Percentiles rank a stretch among this genome's conserved stretches.
phyloP scores from a whole-genome alignment of 2,888 invertebrate species.

The Nemapogon koenigi region DNA sequence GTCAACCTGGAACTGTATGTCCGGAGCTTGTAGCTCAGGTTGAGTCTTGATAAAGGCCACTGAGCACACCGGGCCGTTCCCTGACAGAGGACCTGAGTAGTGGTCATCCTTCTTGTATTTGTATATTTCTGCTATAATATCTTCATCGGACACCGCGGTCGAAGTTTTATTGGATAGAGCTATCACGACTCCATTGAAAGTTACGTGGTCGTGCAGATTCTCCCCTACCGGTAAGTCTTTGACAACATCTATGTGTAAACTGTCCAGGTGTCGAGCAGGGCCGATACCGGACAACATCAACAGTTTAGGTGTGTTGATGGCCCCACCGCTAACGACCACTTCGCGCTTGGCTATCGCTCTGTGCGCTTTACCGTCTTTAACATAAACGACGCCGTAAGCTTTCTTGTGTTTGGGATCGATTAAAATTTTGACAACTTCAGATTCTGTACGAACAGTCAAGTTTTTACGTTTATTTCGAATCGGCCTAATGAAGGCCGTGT shows the following conservation, averaged over 20 bases:
- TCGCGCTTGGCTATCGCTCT: constrained; percentile 43
- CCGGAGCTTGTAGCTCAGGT: constrained; percentile 56
- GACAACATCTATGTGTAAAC: constrained; percentile 41
- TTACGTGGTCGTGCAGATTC: constrained; percentile 69
- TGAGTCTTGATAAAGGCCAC: constrained; percentile 63
- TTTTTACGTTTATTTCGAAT: constrained; percentile 60
- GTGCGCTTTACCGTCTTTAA: constrained; percentile 20
- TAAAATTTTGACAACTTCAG: constrained; percentile 60
- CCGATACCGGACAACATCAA: constrained; percentile 65
- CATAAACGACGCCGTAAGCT: constrained; percentile 35
- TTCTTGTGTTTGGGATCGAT: constrained; percentile 45
- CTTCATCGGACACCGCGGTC: constrained; percentile 37
- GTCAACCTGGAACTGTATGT: constrained; percentile 69
- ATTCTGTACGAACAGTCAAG: constrained; percentile 49
- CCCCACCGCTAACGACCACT: constrained; percentile 51
- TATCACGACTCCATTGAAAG: constrained; percentile 51
- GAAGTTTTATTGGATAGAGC: constrained; percentile 55
- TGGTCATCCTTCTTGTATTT: constrained; percentile 34
- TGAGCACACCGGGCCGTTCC: constrained; percentile 58
- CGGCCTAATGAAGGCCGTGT: constrained; percentile 70
- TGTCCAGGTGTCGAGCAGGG: constrained; percentile 36
- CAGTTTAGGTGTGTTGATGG: constrained; percentile 51
- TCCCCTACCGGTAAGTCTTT: constrained; percentile 67
- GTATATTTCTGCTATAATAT: constrained; percentile 38
- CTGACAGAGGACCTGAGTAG: constrained; percentile 53